A percentile compares a stretch with the other conserved stretches of the same genome.
Evolutionary conservation across 1,140 invertebrate genomes (phyloP).

Genomic region (Ceratina japonica): DNA sequence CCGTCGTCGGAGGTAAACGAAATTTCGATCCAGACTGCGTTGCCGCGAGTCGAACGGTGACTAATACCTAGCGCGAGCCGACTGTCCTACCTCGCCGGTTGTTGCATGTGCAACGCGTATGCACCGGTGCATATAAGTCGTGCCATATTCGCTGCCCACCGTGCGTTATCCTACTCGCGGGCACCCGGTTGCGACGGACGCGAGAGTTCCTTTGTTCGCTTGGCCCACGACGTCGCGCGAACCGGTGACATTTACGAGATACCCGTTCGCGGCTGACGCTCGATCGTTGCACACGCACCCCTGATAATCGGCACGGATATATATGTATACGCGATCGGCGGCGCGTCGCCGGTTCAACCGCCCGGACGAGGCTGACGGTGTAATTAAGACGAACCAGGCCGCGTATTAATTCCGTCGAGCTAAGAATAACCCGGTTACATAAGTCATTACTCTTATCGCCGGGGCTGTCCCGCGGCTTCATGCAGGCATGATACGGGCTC

Average conservation of each 20-base stretch:
- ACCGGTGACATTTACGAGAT: constrained; percentile 43
- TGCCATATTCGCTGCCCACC: constrained; percentile 54
- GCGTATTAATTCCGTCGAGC: neutral
- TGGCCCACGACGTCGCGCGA: constrained; percentile 26
- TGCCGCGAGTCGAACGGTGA: constrained; percentile 61
- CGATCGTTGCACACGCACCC: neutral
- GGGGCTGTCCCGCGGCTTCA: too few relatives aligned
- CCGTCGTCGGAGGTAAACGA: constrained; percentile 42
- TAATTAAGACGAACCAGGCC: constrained; percentile 6
- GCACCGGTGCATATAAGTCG: constrained; percentile 53
- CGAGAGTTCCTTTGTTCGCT: constrained; percentile 57
- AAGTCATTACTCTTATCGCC: too few relatives aligned
- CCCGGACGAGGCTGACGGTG: neutral
- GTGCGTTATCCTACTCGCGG: constrained; percentile 38
- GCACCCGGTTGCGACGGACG: constrained; percentile 23
- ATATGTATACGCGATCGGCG: constrained; percentile 11
- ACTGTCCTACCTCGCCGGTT: constrained; percentile 47
- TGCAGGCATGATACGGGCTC: too few relatives aligned
- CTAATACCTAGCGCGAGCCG: constrained; percentile 54
- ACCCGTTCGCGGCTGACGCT: constrained; percentile 1
- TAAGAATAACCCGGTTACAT: neutral
- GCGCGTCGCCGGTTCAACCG: neutral
- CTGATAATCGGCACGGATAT: constrained; percentile 6
- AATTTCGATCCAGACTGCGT: constrained; percentile 46
- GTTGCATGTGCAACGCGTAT: constrained; percentile 33